Base-by-base conservation (phyloP, 2,888 invertebrate genomes). In the Melinopterus prodromus region DNA sequence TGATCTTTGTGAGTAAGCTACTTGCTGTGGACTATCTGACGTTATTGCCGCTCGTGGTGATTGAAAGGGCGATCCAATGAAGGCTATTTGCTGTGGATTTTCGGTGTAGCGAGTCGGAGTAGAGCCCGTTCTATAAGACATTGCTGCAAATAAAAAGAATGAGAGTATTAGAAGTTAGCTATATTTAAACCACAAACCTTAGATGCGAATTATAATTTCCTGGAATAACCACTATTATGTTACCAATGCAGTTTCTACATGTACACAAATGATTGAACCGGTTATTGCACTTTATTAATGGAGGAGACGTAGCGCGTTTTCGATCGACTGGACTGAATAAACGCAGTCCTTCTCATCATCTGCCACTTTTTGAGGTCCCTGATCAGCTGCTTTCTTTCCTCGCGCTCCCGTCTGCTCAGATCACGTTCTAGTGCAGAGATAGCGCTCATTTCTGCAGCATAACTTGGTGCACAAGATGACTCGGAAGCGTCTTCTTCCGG, bases 291-390 rank as follows among this genome's bases (percentile, higher is more conserved):
- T 53, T 53, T 53, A 53, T 53, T 9, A 9, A 53, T 7, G 5
- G 53, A 12, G 9, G 53, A 9, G 2, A 53, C 9, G 9, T 53
- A 53, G 12, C 53, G 53, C 53, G 12, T 53, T 53, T 7, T 12
- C 5, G 53, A 53, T 53, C 53, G 7, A 1, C 53, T 12, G 3
- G 53, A 53, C 12, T 53, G 53, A 7, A 53, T 53, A 9, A 53
- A 53, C 3, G 53, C 53, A 7, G 53, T 76, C 37, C 82, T 78
- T 38, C 83, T 78, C n/a, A 81, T 81, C 14, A 80, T 70, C 77
- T 83, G 83, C 81, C 80, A 82, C 16, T 71, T 77, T 53, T 70
- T 75, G 53, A 83, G 72, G 76, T 82, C 77, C 9, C 70, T 9
- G 16, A 81, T 77, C n/a, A 81, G 75, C 36, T 77, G 79, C 15